These are phyloP conservation scores for Ectropis grisescens DNA, from an alignment of 1,140 invertebrate genomes.

Conservation along the genomic window DNA sequence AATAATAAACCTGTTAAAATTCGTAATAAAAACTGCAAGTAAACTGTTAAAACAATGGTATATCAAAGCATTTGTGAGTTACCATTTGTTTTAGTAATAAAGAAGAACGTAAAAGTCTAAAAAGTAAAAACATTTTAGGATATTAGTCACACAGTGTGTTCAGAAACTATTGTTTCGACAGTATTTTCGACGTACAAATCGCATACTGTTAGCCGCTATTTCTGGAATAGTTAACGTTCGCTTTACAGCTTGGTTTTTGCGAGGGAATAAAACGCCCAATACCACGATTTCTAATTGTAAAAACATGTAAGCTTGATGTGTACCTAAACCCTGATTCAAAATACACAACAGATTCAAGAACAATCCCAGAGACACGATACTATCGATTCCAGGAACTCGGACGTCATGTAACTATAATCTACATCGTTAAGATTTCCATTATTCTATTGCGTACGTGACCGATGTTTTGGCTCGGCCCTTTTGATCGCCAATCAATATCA, in stretches of 20 bases:
- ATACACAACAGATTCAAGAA: too few species aligned
- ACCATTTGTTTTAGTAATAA: conserved; percentile 20
- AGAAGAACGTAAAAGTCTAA: conserved; percentile 17
- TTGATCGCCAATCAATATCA: conserved; percentile 47
- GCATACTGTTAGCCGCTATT: conserved; percentile 37
- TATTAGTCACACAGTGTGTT: conserved; percentile 39
- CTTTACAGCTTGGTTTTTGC: conserved; percentile 33
- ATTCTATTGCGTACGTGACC: conserved; percentile 19
- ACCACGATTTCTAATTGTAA: conserved; percentile 8
- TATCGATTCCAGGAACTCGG: conserved; percentile 16
- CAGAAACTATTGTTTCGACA: conserved; percentile 43
- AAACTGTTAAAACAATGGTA: conserved; percentile 4
- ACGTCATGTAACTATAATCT: conserved; percentile 13
- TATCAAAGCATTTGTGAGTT: conserved; percentile 9
- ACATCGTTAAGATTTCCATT: conserved; percentile 27
- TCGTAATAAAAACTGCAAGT: conserved; percentile 1
- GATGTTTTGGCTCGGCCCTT: conserved; percentile 30
- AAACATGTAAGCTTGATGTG: conserved; percentile 1
- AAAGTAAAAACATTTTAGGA: conserved; percentile 35
- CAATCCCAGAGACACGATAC: conserved; percentile 1
- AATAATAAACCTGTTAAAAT: conserved; percentile 5
- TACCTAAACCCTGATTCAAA: too few species aligned
- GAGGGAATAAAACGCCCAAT: conserved; percentile 27
- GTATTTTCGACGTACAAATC: conserved; percentile 40
- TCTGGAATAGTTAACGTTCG: conserved; percentile 34